Conservation (phyloP, 2,888 invertebrate genomes). For the Cephonodes hylas region DNA sequence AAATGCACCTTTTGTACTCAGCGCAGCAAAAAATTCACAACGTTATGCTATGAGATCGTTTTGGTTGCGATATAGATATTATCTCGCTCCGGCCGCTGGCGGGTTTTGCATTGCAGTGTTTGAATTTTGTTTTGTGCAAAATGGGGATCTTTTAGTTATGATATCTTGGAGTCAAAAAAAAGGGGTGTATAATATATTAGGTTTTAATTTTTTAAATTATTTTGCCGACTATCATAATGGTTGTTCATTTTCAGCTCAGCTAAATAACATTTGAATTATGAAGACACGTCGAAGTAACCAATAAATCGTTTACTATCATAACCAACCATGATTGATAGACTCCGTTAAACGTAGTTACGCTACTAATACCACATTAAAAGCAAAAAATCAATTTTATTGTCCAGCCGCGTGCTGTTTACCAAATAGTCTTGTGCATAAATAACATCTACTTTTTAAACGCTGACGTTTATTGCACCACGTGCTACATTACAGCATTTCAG, state of each 20-base stretch:
- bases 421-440: slow-evolving; percentile 26
- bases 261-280: background rate
- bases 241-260: no score
- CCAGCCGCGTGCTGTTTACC: slow-evolving; percentile 26
- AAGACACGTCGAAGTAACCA: background rate
- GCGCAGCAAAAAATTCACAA: slow-evolving; percentile 11
- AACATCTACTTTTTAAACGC: slow-evolving; percentile 25
- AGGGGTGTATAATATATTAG: no score
- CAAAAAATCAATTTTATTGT: slow-evolving; percentile 21
- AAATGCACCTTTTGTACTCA: slow-evolving; percentile 26
- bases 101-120: no score
- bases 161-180: no score
- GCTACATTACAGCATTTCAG: slow-evolving; percentile 22
- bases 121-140: no score
- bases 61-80: background rate
- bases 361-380: slow-evolving; percentile 7
- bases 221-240: no score
- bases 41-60: slow-evolving; percentile 13
- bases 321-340: background rate
- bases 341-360: background rate
- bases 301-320: slow-evolving; percentile 28
- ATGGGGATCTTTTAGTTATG: no score
- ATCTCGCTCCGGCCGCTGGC: background rate
- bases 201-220: no score
- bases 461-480: slow-evolving; percentile 26